Conservation (phyloP, 2,113 vertebrate genomes). For the Platysteira castanea region DNA sequence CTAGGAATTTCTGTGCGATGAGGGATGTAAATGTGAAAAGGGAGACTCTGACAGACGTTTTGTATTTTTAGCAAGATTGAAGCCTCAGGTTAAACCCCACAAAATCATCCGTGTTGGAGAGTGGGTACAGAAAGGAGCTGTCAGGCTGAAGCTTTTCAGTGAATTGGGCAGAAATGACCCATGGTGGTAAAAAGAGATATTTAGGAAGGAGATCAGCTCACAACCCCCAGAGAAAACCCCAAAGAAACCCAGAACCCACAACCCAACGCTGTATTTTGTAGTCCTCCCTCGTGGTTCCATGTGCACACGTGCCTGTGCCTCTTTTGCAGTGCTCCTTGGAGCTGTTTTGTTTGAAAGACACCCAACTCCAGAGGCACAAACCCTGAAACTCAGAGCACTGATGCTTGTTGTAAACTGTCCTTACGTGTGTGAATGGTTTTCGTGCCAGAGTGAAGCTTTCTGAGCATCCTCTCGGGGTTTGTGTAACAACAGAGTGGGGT, state of each 20-base stretch:
- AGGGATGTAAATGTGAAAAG: not conserved
- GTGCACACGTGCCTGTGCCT: fast-evolving
- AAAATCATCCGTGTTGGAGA: not conserved
- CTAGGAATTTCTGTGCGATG: not conserved
- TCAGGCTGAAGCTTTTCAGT: not conserved
- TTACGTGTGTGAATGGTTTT: fast-evolving
- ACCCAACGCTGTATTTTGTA: fast-evolving
- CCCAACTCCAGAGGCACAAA: fast-evolving
- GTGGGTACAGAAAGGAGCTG: not conserved
- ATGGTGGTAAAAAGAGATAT: not conserved
- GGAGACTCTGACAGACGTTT: not conserved
- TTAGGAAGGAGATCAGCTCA: not conserved
- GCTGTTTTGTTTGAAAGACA: fast-evolving
- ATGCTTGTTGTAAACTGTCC: not conserved
- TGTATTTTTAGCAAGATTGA: not conserved
- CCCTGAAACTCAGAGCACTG: not conserved
- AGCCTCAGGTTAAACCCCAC: not conserved
- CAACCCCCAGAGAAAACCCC: not conserved
- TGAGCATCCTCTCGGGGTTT: not conserved
- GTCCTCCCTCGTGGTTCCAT: fast-evolving
- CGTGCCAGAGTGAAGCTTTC: fast-evolving
- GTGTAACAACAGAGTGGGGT: too few relatives aligned
- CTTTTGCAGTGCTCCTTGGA: not conserved
- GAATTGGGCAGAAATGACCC: not conserved
- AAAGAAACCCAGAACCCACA: not conserved